Evolutionary conservation across 2,888 invertebrate genomes (phyloP), one percentile per base, ranked within the genome.

Genomic region (Syritta pipiens): DNA sequence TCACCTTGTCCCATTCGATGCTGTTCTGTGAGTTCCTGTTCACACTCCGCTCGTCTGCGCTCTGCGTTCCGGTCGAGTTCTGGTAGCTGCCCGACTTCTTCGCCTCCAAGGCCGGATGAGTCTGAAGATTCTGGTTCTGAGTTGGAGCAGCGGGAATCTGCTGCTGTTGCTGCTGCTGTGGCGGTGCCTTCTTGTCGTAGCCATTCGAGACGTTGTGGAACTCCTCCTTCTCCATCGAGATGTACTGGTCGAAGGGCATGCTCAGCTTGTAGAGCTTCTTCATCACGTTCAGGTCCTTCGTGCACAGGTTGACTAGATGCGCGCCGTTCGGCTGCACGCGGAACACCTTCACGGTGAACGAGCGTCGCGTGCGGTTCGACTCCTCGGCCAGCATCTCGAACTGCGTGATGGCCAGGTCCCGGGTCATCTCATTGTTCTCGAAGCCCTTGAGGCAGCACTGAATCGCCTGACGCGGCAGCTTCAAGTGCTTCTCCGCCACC

Each of bases 381-480:
- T 94, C 93, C 40, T 94, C 89, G 1, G 93, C 93, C 24, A 94
- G 86, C 89, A 92, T 91, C 88, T 94, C 94, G 77, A 95, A 90
- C 83, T 92, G 88, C 49, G 85, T 86, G 2, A 86, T 86, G 2
- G 87, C 85, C 37, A 85, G 82, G 20, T 87, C 86, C 40, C 85
- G 83, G 6, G 84, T 83, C 5, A 86, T 57, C 44, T 85, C 86
- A 40, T 86, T 85, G 44, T 86, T 87, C 67, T 91, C 90, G 81
- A 90, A 91, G 7, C 92, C 92, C 81, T 93, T 93, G n/a, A 95
- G 88, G 42, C 93, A 93, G 86, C 95, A 96, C 85, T 92, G 93
- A 83, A 95, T 90, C 0, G 95, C 95, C 88, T 95, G 95, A 1
- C 93, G 92, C 12, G 93, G 92, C 67, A 95, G 88, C 81, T 89